These are phyloP conservation scores for Penaeus vannamei DNA, from an alignment of 1,140 invertebrate genomes.

Conservation along the genomic window DNA sequence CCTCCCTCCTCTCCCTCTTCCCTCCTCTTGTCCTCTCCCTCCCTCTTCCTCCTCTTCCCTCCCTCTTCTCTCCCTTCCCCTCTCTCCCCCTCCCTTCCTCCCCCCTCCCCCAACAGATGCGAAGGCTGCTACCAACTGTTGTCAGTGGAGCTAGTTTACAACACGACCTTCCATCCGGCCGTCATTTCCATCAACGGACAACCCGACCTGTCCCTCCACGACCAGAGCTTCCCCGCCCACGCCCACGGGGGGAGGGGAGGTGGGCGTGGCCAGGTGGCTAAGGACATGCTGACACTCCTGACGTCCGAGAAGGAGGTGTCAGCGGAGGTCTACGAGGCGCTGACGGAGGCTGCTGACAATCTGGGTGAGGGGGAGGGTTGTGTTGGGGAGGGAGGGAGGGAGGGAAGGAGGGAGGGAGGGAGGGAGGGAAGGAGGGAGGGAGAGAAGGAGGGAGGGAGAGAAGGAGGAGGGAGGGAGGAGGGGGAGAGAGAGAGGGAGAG, in stretches of 20 bases:
- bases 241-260: background rate
- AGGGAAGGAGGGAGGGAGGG: background rate
- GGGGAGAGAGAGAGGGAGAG: too few relatives aligned
- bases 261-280: background rate
- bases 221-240: constrained; percentile 2
- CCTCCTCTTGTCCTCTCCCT: too few relatives aligned
- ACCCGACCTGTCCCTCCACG: constrained; percentile 45
- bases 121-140: constrained; percentile 53
- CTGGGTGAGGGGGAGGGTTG: constrained; percentile 29
- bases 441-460: too few relatives aligned
- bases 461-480: too few relatives aligned
- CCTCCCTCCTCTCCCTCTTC: too few relatives aligned
- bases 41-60: background rate
- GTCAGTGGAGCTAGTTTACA: constrained; percentile 45
- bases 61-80: background rate
- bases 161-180: constrained; percentile 43
- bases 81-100: too few relatives aligned
- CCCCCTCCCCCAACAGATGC: constrained; percentile 1
- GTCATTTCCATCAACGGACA: constrained; percentile 40
- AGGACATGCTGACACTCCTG: constrained; percentile 34
- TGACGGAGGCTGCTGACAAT: constrained; percentile 44
- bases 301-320: background rate
- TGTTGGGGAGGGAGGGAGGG: background rate
- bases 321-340: constrained; percentile 21
- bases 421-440: too few relatives aligned